A percentile compares a stretch with the other conserved stretches of the same genome.
Evolutionary conservation across 2,113 vertebrate species (phyloP).

Genomic region (Danionella cerebrum): DNA sequence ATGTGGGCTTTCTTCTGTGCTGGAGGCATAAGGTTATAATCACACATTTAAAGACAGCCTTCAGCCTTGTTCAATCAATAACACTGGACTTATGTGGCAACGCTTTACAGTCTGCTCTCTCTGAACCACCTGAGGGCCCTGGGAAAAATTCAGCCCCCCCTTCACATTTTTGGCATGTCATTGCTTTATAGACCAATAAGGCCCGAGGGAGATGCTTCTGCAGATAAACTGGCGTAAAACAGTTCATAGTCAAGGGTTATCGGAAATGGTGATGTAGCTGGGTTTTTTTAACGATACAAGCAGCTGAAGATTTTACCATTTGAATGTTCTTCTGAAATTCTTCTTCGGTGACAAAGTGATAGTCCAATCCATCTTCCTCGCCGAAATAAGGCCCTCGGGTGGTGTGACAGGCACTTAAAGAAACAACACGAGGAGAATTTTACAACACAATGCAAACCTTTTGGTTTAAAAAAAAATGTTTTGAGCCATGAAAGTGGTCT

Average conservation of each 20-base stretch:
- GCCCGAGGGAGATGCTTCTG: neutral
- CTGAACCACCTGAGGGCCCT: neutral
- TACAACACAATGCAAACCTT: too few relatives aligned
- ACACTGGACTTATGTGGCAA: neutral
- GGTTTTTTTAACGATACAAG: too few relatives aligned
- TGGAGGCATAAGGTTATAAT: constrained; percentile 35
- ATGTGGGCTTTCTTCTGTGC: constrained; percentile 12
- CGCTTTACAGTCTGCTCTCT: neutral
- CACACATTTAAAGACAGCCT: constrained; percentile 34
- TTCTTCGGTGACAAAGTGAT: constrained; percentile 79
- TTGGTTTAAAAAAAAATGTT: too few relatives aligned
- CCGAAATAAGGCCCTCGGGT: constrained; percentile 78
- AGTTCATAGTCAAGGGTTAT: neutral
- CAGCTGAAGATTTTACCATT: constrained; percentile 48
- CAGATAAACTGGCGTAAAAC: neutral
- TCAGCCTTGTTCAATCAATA: constrained; percentile 18
- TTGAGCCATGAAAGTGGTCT: too few relatives aligned
- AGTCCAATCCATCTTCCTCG: constrained; percentile 81
- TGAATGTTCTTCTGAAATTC: constrained; percentile 73
- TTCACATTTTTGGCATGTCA: constrained; percentile 9
- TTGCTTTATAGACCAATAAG: constrained; percentile 12
- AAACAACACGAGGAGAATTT: neutral
- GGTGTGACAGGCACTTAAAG: constrained; percentile 80
- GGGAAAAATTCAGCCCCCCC: neutral
- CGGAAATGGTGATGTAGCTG: too few relatives aligned